phyloP scores from a whole-genome alignment of 1,140 invertebrate genomes.

The Melanaphis sacchari region DNA sequence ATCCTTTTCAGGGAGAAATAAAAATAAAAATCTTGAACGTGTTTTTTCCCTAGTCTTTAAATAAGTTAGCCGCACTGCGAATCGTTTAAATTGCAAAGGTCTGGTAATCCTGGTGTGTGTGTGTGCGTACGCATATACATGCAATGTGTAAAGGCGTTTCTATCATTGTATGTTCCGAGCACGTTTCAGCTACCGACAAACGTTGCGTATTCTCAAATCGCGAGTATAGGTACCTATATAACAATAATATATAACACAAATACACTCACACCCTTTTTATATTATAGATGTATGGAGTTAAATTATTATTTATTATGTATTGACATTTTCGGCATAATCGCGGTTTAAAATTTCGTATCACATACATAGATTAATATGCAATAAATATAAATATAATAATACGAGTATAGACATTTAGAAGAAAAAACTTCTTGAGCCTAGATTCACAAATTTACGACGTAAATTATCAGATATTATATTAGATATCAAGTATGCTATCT shows the following conservation, averaged over 20 bases:
- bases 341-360: background rate
- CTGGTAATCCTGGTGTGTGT: background rate
- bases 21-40: conserved; percentile 35
- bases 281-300: background rate
- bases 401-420: no score
- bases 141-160: background rate
- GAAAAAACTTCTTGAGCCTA: no score
- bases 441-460: no score
- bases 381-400: background rate
- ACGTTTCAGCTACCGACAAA: conserved; percentile 34
- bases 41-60: background rate
- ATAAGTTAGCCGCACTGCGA: conserved; percentile 31
- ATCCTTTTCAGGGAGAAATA: background rate
- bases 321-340: background rate
- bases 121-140: background rate
- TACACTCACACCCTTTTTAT: background rate
- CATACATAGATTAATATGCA: background rate
- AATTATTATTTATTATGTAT: background rate
- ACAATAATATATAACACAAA: conserved; percentile 6
- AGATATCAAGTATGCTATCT: no score
- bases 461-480: no score
- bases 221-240: background rate
- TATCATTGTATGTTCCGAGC: conserved; percentile 23
- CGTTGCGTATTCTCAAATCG: conserved; percentile 16
- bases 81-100: conserved; percentile 49